Evolutionary conservation across 2,113 vertebrate genomes (phyloP), one percentile per base, ranked within the genome.

Genomic region (Heloderma charlesbogerti): DNA sequence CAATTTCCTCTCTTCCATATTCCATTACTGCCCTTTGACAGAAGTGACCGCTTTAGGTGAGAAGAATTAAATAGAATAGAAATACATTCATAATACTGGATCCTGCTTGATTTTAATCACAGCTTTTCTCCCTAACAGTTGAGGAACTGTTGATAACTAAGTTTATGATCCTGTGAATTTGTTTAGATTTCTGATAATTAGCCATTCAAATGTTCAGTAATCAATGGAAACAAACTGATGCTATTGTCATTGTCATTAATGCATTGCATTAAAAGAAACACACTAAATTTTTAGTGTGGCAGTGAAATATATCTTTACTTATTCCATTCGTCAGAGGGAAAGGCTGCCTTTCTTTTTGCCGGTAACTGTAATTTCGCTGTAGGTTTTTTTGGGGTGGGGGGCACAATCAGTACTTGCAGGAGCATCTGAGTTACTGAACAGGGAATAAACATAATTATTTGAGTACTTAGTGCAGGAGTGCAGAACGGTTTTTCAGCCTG

Each of bases 1-100:
- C 15, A 60, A 77, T 94, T 95, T 89, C 88, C 81, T 91, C 94
- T 83, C 74, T 92, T 87, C 93, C 45, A 94, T 92, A 90, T 89
- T 91, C 6, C 90, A 22, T 91, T 91, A 86, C 87, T 92, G 79
- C 40, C 84, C 86, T 95, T 93, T 90, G 88, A 92, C 94, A 69
- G 86, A 93, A 94, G 88, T 66, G 88, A 71, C 86, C 86, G 72
- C 92, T 91, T 80, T 34, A 5, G 84, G 57, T 0, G 0, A 84
- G 89, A 71, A 74, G 51, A 87, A 92, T 29, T 75, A 74, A 87
- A 88, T 66, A 0, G 86, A 79, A 78, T 86, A 60, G 71, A 92
- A 92, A 92, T 12, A 48, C 54, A 31, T 78, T 88, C 43, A 67
- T 40, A 20, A 45, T 91, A 27, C 90, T 91, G 34, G 71, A 80